Conservation (phyloP, 2,113 vertebrate species). For the Rostratula benghalensis region DNA sequence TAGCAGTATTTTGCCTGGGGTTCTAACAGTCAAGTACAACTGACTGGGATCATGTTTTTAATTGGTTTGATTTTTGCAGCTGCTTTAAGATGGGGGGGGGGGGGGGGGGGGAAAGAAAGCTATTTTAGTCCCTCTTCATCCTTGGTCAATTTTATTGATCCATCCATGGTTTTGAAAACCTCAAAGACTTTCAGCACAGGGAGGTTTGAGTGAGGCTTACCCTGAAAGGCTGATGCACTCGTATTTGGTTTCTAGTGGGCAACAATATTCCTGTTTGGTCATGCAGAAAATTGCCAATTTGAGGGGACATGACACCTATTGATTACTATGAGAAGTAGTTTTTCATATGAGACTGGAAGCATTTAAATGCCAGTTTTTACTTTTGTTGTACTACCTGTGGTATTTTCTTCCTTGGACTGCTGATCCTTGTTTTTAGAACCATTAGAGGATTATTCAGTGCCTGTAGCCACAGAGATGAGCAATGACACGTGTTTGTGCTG, state of each 20-base stretch:
- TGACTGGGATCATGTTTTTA: constrained; percentile 25
- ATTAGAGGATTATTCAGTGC: background rate
- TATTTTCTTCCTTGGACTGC: background rate
- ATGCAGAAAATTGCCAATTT: background rate
- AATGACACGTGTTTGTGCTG: background rate
- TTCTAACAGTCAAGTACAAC: background rate
- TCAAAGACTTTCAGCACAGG: background rate
- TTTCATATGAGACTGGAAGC: background rate
- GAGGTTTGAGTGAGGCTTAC: background rate
- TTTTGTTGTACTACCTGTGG: background rate
- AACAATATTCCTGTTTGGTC: background rate
- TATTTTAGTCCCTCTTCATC: background rate
- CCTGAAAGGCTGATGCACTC: background rate
- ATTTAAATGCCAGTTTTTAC: background rate
- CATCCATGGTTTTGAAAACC: background rate
- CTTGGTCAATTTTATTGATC: background rate
- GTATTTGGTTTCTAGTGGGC: background rate
- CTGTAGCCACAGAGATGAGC: fast-evolving
- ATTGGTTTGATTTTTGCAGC: constrained; percentile 42
- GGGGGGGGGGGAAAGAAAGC: no score
- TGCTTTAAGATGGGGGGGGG: background rate
- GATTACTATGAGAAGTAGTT: background rate
- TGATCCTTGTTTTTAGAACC: background rate
- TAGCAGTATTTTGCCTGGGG: background rate
- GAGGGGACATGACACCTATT: background rate